These are phyloP conservation scores for Trochalopteron elliotii DNA, from an alignment of 2,113 vertebrate genomes.

Conservation along the genomic window DNA sequence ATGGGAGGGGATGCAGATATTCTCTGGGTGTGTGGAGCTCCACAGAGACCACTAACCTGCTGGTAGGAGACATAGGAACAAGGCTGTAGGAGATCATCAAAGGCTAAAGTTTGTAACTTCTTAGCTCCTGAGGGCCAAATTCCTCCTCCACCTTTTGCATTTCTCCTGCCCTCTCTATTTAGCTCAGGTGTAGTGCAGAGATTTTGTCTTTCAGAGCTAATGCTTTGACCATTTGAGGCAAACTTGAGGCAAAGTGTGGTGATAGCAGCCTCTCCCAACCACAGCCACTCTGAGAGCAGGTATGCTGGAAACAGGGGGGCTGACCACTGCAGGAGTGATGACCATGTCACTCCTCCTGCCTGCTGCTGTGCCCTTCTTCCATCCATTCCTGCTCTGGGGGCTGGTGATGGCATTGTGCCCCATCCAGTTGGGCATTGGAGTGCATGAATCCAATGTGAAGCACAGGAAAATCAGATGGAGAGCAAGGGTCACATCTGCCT, in stretches of 20 bases:
- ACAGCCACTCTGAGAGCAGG: not conserved
- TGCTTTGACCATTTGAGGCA: not conserved
- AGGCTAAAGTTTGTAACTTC: not conserved
- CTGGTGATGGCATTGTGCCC: accelerated
- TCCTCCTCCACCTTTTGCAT: not conserved
- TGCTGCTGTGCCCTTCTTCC: not conserved
- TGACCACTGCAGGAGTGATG: not conserved
- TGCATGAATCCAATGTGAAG: not conserved
- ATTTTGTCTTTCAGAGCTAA: not conserved
- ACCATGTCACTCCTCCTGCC: not conserved
- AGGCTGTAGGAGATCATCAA: not conserved
- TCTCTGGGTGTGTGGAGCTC: not conserved
- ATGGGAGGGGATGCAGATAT: not conserved
- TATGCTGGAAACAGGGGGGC: not conserved
- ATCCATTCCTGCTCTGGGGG: accelerated
- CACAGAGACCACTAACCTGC: not conserved
- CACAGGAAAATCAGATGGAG: not conserved
- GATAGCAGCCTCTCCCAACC: not conserved
- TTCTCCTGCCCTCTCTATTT: not conserved
- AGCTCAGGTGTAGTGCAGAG: not conserved
- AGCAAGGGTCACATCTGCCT: not conserved
- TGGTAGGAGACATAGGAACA: not conserved
- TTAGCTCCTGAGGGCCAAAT: not conserved
- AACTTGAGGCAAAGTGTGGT: not conserved
- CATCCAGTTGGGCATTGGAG: not conserved